These are phyloP conservation scores for Hippopotamus amphibius DNA, from an alignment of 2,113 vertebrate genomes.

Conservation along the genomic window DNA sequence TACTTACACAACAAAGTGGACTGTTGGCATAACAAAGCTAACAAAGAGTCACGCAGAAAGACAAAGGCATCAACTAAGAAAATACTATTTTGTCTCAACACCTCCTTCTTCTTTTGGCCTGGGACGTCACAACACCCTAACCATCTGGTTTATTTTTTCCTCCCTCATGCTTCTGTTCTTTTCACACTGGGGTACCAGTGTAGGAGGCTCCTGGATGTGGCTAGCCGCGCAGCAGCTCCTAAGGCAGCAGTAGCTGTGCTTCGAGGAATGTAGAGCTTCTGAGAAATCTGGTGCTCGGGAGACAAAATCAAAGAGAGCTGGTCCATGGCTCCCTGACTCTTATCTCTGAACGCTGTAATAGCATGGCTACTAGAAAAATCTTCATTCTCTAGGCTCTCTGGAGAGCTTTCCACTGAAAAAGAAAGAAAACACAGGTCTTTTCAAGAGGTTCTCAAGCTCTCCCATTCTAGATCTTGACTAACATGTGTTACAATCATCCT, in stretches of 20 bases:
- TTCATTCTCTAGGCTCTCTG: conserved; percentile 65
- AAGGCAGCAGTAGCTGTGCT: conserved; percentile 79
- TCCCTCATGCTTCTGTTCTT: conserved; percentile 53
- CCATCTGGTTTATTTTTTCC: background rate
- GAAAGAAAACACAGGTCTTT: conserved; percentile 63
- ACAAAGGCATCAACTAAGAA: background rate
- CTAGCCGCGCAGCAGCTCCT: conserved; percentile 81
- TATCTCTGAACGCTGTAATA: background rate
- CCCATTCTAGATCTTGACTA: background rate
- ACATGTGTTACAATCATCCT: background rate
- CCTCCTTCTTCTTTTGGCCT: background rate
- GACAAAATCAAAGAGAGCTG: conserved; percentile 79
- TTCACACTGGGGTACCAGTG: conserved; percentile 79
- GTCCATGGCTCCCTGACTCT: conserved; percentile 30
- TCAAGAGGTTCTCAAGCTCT: background rate
- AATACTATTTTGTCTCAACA: background rate
- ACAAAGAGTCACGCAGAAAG: conserved; percentile 32
- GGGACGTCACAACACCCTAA: background rate
- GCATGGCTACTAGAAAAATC: background rate
- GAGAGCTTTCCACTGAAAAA: conserved; percentile 79
- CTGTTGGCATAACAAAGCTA: conserved; percentile 20
- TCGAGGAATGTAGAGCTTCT: conserved; percentile 82
- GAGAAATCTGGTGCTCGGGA: conserved; percentile 72
- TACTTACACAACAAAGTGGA: conserved; percentile 17
- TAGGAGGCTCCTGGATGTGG: conserved; percentile 76